Base-by-base conservation (phyloP, 2,113 vertebrate species). In the Gavia stellata region DNA sequence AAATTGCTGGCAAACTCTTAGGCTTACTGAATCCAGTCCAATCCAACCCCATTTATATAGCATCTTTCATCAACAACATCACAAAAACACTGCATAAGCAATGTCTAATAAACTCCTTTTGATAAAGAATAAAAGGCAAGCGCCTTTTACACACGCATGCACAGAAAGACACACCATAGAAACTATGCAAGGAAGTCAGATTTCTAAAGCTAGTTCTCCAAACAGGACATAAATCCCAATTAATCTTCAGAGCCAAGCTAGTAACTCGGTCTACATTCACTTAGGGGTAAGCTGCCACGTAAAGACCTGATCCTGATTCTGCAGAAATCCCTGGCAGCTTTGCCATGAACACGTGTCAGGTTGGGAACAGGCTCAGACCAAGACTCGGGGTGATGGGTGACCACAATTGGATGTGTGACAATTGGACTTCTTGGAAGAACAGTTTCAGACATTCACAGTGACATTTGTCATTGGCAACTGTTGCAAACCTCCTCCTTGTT, bases 31-130 rank as follows among this genome's bases (percentile, higher is more conserved):
- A 88, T 53, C 67, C 79, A 89, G 72, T 94, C 94, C 89, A 96
- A 80, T 79, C 34, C 63, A 95, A 63, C 50, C 45, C 70, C 58
- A 6, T 92, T 97, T 96, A 93, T 14, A 21, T n/a, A 80, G 78
- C 80, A 90, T 95, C 95, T 95, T 90, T 93, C 93, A 95, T 90
- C 96, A 94, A 84, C 83, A 91, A 79, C 94, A 36, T 71, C 91
- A 72, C 66, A 73, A 88, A 97, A 85, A 42, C 45, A 92, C 96
- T 94, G 33, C 67, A 86, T 84, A 96, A 94, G 88, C 80, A 65
- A 59, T 45, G 88, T 45, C 49, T 86, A 90, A 95, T 58, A 96
- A 93, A 77, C 50, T 75, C 9, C 7, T 83, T 96, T 82, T 0
- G 4, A 83, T 97, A 96, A 97, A 94, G 82, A 96, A 73, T 55